phyloP scores from a whole-genome alignment of 2,888 invertebrate genomes.

The Sphecodes monilicornis region DNA sequence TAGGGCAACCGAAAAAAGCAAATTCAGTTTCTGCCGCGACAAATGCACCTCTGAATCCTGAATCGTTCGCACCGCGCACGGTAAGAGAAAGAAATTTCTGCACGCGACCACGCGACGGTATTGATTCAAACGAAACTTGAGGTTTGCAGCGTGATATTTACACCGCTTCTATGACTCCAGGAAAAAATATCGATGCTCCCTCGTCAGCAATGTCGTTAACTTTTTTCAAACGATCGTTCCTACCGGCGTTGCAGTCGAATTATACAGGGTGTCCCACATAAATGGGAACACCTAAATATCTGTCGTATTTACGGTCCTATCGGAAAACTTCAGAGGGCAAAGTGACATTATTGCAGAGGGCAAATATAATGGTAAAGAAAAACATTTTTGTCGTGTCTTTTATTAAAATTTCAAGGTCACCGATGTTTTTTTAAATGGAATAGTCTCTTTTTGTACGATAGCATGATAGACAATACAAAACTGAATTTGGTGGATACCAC shows the following conservation, averaged over 20 bases:
- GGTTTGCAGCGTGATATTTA: slow-evolving; percentile 40
- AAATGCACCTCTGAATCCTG: slow-evolving; percentile 35
- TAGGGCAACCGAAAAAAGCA: slow-evolving; percentile 25
- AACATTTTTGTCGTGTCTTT: too few species aligned
- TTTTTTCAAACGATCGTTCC: neutral
- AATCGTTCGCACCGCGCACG: slow-evolving; percentile 25
- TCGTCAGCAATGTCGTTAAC: neutral
- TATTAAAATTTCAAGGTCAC: too few species aligned
- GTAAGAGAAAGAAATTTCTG: slow-evolving; percentile 62
- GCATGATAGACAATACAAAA: too few species aligned
- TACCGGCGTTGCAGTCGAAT: neutral
- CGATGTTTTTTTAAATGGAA: too few species aligned
- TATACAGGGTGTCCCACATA: too few species aligned
- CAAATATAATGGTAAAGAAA: too few species aligned
- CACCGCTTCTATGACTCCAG: slow-evolving; percentile 3
- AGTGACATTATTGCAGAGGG: too few species aligned
- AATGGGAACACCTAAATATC: too few species aligned
- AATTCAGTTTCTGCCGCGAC: slow-evolving; percentile 36
- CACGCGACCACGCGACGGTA: slow-evolving; percentile 68
- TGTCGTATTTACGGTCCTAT: too few species aligned
- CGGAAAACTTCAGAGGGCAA: too few species aligned
- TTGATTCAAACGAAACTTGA: slow-evolving; percentile 65
- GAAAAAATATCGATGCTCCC: neutral
- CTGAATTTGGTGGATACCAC: too few species aligned
- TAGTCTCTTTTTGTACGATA: too few species aligned